These are phyloP conservation scores for Eristalinus sepulchralis DNA, from an alignment of 2,888 invertebrate genomes.

Conservation along the genomic window DNA sequence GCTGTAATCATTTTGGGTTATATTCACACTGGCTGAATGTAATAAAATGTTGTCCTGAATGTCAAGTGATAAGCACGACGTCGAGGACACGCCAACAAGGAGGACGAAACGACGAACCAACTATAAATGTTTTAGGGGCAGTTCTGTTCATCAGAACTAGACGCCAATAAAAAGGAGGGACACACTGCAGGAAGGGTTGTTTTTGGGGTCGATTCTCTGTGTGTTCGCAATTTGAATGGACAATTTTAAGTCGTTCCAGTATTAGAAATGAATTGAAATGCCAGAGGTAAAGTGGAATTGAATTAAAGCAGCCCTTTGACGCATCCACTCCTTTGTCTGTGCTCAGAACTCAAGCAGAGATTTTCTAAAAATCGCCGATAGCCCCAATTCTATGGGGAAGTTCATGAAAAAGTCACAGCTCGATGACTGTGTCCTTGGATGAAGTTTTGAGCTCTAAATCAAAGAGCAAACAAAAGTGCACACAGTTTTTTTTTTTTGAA, in stretches of 20 bases:
- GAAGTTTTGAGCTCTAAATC: conserved; percentile 6
- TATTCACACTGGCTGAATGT: not conserved
- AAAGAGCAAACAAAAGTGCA: not conserved
- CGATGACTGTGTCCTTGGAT: not conserved
- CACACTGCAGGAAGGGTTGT: not conserved
- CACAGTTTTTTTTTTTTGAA: conserved; percentile 10
- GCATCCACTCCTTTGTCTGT: too few species aligned
- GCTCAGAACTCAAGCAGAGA: too few species aligned
- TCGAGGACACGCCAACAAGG: not conserved
- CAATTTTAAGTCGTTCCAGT: not conserved
- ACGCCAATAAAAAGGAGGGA: not conserved
- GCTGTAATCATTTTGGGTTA: not conserved
- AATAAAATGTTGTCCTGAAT: conserved; percentile 9
- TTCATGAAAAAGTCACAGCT: too few species aligned
- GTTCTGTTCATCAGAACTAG: not conserved
- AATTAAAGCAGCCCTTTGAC: not conserved
- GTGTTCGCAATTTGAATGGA: not conserved
- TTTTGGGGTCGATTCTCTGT: not conserved
- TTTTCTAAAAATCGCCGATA: too few species aligned
- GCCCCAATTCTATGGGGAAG: too few species aligned
- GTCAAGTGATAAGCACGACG: conserved; percentile 4
- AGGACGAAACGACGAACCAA: not conserved
- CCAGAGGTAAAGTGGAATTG: not conserved
- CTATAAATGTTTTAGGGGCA: not conserved
- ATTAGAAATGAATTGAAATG: not conserved